Conservation (phyloP, 2,113 vertebrate genomes). For the Spheniscus mendiculus region DNA sequence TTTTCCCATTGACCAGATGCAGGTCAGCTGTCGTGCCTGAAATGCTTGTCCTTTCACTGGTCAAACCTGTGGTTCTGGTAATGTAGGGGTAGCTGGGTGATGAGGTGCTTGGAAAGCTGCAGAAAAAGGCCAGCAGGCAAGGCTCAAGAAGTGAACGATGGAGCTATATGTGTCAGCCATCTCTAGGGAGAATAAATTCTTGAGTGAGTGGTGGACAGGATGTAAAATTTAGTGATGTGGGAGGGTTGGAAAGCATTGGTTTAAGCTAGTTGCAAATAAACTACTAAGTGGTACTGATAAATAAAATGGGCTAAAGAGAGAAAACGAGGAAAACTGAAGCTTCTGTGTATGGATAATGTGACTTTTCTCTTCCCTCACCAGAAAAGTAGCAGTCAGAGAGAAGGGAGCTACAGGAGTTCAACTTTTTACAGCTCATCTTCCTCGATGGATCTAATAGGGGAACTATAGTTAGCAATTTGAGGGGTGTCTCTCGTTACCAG, state of each 20-base stretch:
- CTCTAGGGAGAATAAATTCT: not conserved
- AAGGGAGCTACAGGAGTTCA: not conserved
- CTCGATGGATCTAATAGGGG: not conserved
- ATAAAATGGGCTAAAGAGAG: not conserved
- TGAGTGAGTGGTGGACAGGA: not conserved
- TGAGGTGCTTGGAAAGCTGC: not conserved
- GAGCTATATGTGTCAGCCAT: not conserved
- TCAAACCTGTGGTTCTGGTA: not conserved
- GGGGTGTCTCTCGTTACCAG: not conserved
- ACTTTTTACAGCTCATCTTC: not conserved
- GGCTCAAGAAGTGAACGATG: not conserved
- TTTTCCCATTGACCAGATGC: not conserved
- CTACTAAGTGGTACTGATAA: not conserved
- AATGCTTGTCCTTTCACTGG: not conserved
- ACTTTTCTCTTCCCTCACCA: not conserved
- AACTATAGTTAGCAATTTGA: not conserved
- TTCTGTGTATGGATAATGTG: not conserved
- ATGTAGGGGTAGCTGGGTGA: not conserved
- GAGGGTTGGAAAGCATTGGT: not conserved
- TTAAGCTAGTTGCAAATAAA: not conserved
- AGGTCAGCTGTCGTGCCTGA: not conserved
- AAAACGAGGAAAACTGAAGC: not conserved
- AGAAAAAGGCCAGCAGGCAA: not conserved
- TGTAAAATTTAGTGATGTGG: not conserved
- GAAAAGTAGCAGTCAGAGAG: not conserved